Evolutionary conservation across 2,113 vertebrate species (phyloP).

Genomic region (Casuarius casuarius): DNA sequence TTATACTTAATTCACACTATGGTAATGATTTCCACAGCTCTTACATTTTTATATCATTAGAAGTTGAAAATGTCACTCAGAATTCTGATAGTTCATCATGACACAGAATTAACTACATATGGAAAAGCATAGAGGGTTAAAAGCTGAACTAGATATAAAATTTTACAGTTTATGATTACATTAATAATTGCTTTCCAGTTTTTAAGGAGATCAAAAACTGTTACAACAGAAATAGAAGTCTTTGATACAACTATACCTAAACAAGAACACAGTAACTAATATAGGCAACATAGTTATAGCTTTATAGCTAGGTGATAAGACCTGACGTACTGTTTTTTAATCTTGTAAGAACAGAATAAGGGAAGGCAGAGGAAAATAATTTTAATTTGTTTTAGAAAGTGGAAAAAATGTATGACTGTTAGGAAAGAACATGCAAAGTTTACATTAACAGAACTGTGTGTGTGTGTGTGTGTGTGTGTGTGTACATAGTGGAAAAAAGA

Average conservation of each 20-base stretch:
- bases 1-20: neutral
- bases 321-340: neutral
- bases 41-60: neutral
- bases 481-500: neutral
- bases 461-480: neutral
- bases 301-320: neutral
- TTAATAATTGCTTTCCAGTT: neutral
- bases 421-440: neutral
- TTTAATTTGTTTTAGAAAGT: neutral
- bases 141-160: neutral
- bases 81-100: neutral
- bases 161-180: neutral
- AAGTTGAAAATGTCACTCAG: neutral
- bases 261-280: neutral
- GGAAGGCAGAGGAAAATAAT: neutral
- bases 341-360: neutral
- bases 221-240: neutral
- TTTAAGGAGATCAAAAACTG: neutral
- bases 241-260: neutral
- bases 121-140: neutral
- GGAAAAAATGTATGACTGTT: neutral
- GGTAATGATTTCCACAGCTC: neutral
- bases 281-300: neutral
- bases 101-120: neutral
- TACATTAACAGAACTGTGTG: neutral